phyloP scores from a whole-genome alignment of 1,140 invertebrate genomes.

The Caenorhabditis latens region DNA sequence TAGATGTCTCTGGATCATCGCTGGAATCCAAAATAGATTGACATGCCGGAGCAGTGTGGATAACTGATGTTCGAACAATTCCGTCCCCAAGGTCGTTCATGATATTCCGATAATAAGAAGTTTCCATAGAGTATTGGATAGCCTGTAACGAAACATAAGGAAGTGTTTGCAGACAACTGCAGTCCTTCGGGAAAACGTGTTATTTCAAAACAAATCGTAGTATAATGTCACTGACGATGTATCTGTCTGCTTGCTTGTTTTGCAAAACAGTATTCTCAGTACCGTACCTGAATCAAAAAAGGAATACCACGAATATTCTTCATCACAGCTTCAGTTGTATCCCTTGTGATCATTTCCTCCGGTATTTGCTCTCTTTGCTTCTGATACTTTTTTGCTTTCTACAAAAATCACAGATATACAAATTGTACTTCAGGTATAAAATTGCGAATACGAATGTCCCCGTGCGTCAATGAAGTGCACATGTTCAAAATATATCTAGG shows the following conservation, averaged over 20 bases:
- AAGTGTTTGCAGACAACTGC: not conserved
- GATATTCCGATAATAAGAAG: conserved; percentile 59
- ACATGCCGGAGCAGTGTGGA: conserved; percentile 64
- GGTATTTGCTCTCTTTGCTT: conserved; percentile 36
- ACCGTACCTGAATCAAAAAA: conserved; percentile 60
- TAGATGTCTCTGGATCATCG: conserved; percentile 5
- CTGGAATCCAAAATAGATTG: conserved; percentile 57
- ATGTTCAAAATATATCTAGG: not conserved
- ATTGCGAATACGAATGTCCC: not conserved
- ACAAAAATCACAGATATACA: not conserved
- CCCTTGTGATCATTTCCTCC: conserved; percentile 47
- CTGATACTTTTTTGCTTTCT: conserved; percentile 39
- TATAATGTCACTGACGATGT: not conserved
- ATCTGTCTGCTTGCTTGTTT: not conserved
- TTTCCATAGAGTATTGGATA: conserved; percentile 65
- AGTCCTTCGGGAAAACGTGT: not conserved
- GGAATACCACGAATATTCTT: conserved; percentile 65
- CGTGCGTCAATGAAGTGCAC: conserved; percentile 22
- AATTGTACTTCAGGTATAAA: not conserved
- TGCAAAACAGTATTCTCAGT: not conserved
- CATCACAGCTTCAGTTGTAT: conserved; percentile 61
- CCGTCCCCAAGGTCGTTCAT: conserved; percentile 60
- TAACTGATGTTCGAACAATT: conserved; percentile 60
- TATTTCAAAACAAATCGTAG: conserved; percentile 7
- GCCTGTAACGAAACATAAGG: conserved; percentile 39